phyloP scores from a whole-genome alignment of 1,140 invertebrate genomes.

The Lordiphosa stackelbergi region DNA sequence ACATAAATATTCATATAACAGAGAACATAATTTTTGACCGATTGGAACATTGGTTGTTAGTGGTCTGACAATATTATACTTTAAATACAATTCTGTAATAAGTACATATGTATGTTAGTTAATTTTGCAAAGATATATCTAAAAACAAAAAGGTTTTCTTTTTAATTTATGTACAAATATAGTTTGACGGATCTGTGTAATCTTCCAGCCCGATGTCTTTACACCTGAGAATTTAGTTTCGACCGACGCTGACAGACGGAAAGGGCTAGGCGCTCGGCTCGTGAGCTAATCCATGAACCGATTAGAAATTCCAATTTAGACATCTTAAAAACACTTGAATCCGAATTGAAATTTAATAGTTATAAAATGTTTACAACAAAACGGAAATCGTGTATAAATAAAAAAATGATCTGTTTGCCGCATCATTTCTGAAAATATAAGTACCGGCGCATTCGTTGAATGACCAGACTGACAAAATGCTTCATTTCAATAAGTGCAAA shows the following conservation, averaged over 20 bases:
- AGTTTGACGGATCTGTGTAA: conserved; percentile 14
- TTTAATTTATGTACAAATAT: conserved; percentile 15
- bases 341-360: too few species aligned
- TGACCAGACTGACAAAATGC: conserved; percentile 9
- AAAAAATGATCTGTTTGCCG: too few species aligned
- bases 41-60: conserved; percentile 15
- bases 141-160: conserved; percentile 11
- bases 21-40: conserved; percentile 15
- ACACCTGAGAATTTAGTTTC: conserved; percentile 15
- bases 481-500: conserved; percentile 13
- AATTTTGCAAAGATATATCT: conserved; percentile 15
- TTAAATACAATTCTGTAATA: conserved; percentile 14
- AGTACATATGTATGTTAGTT: conserved; percentile 13
- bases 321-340: too few species aligned
- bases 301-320: too few species aligned
- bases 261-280: conserved; percentile 4
- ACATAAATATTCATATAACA: conserved; percentile 15
- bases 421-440: too few species aligned
- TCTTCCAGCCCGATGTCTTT: conserved; percentile 10
- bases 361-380: too few species aligned
- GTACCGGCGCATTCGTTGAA: background rate
- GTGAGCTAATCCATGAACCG: conserved; percentile 1
- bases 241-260: conserved; percentile 7
- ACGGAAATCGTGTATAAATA: too few species aligned
- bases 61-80: conserved; percentile 13